A percentile compares a stretch with the other conserved stretches of the same genome.
phyloP scores from a whole-genome alignment of 2,113 vertebrate species.

The Stercorarius parasiticus region DNA sequence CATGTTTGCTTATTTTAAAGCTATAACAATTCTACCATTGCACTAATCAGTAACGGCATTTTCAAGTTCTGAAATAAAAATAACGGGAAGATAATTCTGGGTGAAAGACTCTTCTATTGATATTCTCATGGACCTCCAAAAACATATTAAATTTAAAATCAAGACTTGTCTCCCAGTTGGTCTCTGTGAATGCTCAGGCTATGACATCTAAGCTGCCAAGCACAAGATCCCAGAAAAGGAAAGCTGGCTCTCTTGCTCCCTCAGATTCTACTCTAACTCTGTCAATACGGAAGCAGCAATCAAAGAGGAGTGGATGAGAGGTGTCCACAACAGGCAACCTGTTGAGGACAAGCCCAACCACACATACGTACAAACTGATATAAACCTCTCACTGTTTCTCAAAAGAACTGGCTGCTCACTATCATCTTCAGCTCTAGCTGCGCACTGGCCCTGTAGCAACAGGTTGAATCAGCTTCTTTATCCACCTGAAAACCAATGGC shows the following conservation, averaged over 20 bases:
- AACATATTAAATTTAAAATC: not conserved
- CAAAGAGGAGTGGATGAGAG: not conserved
- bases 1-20: not conserved
- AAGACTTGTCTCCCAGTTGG: not conserved
- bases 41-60: not conserved
- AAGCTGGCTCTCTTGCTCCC: not conserved
- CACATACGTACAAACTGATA: not conserved
- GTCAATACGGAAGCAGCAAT: not conserved
- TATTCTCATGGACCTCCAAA: not conserved
- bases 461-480: not conserved
- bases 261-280: not conserved
- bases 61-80: not conserved
- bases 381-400: not conserved
- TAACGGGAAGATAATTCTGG: not conserved
- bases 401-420: not conserved
- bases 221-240: not conserved
- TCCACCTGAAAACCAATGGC: not conserved
- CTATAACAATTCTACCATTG: not conserved
- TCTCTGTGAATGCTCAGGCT: not conserved
- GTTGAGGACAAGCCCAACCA: not conserved
- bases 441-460: not conserved
- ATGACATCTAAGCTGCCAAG: not conserved
- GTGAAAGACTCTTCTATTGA: not conserved
- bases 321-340: not conserved
- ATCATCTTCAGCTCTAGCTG: not conserved